Evolutionary conservation across 1,140 invertebrate genomes (phyloP).

Genomic region (Lordiphosa collinella): DNA sequence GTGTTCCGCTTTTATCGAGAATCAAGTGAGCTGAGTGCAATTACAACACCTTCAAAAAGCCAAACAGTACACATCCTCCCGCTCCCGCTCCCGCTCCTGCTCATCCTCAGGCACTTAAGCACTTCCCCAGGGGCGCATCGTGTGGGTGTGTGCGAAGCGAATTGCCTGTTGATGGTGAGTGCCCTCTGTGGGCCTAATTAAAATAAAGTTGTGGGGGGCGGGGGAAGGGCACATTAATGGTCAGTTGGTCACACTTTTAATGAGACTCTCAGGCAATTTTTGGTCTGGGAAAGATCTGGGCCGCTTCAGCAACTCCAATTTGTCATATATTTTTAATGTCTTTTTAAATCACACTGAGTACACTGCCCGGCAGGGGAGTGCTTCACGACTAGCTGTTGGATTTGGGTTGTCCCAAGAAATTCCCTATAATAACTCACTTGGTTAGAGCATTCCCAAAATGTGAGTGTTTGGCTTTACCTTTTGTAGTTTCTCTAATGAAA

Average conservation of each 20-base stretch:
- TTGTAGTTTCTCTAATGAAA: constrained; percentile 27
- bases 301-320: not conserved
- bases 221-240: constrained; percentile 33
- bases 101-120: constrained; percentile 58
- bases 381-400: no score
- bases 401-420: no score
- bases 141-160: not conserved
- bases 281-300: constrained; percentile 22
- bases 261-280: constrained; percentile 43
- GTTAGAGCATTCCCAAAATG: no score
- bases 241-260: constrained; percentile 48
- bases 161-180: not conserved
- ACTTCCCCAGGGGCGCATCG: constrained; percentile 47
- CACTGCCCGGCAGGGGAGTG: no score
- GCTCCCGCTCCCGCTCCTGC: constrained; percentile 8
- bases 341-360: constrained; percentile 76
- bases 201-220: constrained; percentile 44
- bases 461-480: not conserved
- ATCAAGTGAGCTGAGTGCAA: constrained; percentile 69
- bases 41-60: constrained; percentile 75
- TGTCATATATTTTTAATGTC: constrained; percentile 51
- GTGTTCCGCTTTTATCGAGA: constrained; percentile 56
- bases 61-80: constrained; percentile 25
- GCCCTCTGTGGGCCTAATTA: constrained; percentile 47
- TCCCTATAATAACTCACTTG: no score